phyloP scores from a whole-genome alignment of 2,113 vertebrate genomes.

The Cervus canadensis region DNA sequence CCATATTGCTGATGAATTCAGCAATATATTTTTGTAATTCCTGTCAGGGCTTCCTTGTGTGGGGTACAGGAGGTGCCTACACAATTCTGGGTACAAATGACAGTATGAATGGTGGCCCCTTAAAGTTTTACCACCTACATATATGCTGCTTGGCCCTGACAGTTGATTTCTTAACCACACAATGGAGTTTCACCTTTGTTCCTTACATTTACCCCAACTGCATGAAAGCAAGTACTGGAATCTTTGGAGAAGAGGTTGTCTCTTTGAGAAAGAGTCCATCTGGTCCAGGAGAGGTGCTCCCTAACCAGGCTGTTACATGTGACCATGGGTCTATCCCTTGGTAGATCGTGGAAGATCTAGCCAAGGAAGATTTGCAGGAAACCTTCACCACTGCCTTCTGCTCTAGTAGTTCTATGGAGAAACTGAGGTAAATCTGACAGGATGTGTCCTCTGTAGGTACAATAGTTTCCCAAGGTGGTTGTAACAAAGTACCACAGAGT shows the following conservation, averaged over 20 bases:
- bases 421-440: slow-evolving; percentile 15
- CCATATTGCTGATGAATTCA: neutral
- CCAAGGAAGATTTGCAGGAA: neutral
- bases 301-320: neutral
- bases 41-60: neutral
- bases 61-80: accelerated
- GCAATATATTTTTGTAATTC: neutral
- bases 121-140: neutral
- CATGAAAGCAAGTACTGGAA: neutral
- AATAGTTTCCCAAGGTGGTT: neutral
- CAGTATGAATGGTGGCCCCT: neutral
- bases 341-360: neutral
- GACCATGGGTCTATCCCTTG: accelerated
- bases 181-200: neutral
- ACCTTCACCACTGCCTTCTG: neutral
- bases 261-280: neutral
- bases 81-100: neutral
- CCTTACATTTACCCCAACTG: neutral
- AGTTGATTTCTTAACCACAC: neutral
- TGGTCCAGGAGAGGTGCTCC: neutral
- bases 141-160: neutral
- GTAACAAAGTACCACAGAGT: neutral
- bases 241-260: neutral
- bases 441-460: neutral
- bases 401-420: neutral